These are phyloP conservation scores for Tor tambroides DNA, from an alignment of 2,113 vertebrate species.

Conservation along the genomic window DNA sequence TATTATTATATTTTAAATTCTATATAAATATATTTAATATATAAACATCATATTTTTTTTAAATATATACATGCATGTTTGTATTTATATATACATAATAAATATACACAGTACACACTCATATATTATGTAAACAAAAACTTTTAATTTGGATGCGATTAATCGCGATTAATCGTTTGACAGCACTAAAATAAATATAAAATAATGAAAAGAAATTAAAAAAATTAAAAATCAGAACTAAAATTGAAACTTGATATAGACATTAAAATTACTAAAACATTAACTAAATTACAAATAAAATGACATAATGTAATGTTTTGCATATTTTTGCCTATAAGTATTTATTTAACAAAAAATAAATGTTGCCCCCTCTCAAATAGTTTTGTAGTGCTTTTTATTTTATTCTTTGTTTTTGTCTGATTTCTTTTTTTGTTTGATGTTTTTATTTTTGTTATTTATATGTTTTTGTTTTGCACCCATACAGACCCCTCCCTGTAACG, in stretches of 20 bases:
- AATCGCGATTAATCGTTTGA: no score
- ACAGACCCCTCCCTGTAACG: conserved; percentile 86
- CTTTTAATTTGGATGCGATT: no score
- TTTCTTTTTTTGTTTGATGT: background rate
- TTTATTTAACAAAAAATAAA: background rate
- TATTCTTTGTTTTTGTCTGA: background rate
- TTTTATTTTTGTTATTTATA: background rate
- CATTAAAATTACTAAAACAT: background rate
- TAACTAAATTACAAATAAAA: background rate
- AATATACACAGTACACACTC: no score
- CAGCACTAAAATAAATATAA: no score
- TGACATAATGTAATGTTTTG: background rate
- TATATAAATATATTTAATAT: no score
- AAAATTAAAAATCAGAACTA: background rate
- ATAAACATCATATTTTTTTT: no score
- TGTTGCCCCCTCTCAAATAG: background rate
- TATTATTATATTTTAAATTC: no score
- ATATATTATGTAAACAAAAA: no score
- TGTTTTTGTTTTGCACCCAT: background rate
- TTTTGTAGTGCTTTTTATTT: background rate
- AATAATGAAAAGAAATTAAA: background rate
- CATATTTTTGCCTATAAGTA: background rate
- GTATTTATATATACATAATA: no score
- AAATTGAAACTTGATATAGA: background rate
- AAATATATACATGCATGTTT: no score